These are phyloP conservation scores for Agrotis exclamationis DNA, from an alignment of 2,888 invertebrate species.

Conservation along the genomic window DNA sequence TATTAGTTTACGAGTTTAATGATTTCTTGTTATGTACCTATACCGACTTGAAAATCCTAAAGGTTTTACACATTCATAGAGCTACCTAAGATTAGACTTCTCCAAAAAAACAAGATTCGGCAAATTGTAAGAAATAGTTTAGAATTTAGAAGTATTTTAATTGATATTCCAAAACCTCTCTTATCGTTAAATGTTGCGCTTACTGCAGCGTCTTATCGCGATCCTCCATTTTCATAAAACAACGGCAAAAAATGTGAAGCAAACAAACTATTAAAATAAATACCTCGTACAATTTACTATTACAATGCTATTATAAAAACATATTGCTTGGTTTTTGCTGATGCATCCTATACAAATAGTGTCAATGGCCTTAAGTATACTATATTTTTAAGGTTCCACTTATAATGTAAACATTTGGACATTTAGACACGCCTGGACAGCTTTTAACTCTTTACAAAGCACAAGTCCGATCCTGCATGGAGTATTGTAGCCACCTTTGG, in stretches of 20 bases:
- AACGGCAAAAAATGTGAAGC: constrained; percentile 17
- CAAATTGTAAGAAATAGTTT: not conserved
- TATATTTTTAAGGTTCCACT: constrained; percentile 31
- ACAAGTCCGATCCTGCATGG: too few relatives aligned
- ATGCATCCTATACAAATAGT: constrained; percentile 37
- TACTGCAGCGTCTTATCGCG: rapidly evolving
- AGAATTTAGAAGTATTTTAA: not conserved
- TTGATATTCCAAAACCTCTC: not conserved
- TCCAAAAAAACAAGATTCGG: not conserved
- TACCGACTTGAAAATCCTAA: constrained; percentile 2
- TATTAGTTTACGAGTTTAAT: constrained; percentile 12
- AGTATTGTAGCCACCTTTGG: too few relatives aligned
- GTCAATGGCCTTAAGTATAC: constrained; percentile 46
- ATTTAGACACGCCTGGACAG: too few relatives aligned
- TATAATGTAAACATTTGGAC: not conserved
- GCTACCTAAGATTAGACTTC: not conserved
- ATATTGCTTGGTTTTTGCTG: constrained; percentile 45
- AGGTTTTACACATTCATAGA: not conserved
- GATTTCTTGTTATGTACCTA: constrained; percentile 3
- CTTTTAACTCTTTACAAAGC: too few relatives aligned
- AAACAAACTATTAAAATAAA: not conserved
- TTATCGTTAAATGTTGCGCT: too few relatives aligned
- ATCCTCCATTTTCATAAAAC: constrained; percentile 5
- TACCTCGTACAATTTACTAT: constrained; percentile 12
- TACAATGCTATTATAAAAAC: constrained; percentile 52